Evolutionary conservation across 2,113 vertebrate species (phyloP).

Genomic region (Tupaia tana): DNA sequence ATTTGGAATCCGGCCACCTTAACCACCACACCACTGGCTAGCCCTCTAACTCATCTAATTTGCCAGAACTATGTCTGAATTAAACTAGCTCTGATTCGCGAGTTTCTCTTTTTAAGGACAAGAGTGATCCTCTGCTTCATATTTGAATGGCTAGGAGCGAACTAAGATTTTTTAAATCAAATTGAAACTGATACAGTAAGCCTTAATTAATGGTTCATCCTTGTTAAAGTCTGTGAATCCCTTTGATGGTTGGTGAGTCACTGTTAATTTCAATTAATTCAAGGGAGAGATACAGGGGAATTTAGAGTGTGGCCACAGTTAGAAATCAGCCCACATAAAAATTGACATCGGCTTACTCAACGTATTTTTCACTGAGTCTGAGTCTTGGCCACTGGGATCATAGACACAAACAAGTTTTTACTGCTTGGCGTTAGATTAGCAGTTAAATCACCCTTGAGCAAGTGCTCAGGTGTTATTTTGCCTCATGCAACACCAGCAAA

Average conservation of each 20-base stretch:
- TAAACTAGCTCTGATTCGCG: not conserved
- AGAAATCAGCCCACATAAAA: slow-evolving; percentile 3
- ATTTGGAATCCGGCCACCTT: too few species aligned
- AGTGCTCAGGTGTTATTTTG: not conserved
- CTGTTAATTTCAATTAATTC: slow-evolving; percentile 45
- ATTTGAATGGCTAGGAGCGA: slow-evolving; percentile 22
- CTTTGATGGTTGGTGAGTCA: slow-evolving; percentile 50
- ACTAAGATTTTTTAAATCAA: slow-evolving; percentile 38
- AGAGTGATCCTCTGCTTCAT: not conserved
- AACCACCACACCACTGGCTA: too few species aligned
- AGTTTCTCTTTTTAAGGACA: slow-evolving; percentile 11
- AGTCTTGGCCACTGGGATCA: not conserved
- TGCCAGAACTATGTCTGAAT: slow-evolving; percentile 37
- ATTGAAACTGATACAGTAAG: slow-evolving; percentile 30
- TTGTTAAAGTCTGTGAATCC: slow-evolving; percentile 26
- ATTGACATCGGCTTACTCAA: slow-evolving; percentile 2
- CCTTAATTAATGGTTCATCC: slow-evolving; percentile 45
- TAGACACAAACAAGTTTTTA: slow-evolving; percentile 45
- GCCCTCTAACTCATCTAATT: not conserved
- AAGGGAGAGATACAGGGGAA: not conserved
- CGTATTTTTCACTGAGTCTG: not conserved
- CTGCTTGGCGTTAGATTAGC: not conserved
- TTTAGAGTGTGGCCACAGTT: slow-evolving; percentile 43
- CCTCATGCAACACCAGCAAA: not conserved
- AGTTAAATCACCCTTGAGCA: slow-evolving; percentile 22